Evolutionary conservation across 2,113 vertebrate species (phyloP), one percentile per base, ranked within the genome.

Genomic region (Nibea albiflora): DNA sequence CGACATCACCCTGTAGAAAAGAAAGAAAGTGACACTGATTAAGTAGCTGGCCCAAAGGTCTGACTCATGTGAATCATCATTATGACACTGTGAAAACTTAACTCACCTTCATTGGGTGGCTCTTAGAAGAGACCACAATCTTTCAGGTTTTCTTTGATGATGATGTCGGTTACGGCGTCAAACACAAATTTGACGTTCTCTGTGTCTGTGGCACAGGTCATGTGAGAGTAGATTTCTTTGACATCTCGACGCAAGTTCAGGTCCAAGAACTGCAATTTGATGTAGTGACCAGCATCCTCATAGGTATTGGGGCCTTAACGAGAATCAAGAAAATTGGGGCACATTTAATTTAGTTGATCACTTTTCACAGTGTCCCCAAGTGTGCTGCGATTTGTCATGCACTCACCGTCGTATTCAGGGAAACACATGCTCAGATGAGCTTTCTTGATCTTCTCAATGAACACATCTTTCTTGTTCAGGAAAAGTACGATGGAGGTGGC

Each of bases 111-210:
- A 17, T 52, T 60, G 39, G 53, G 54, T 53, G 73, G 53, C 76
- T 77, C 85, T 94, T 96, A 99, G 92, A 99, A 99, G 90, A 99
- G 97, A 81, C 98, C 98, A 0, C 98, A 99, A 66, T 99, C 97
- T 91, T 99, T 99, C 92, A 99, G 96, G 84, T 99, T 99, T 94
- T 99, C 98, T 91, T 99, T 99, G 95, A 99, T 99, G 94, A 99
- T 99, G 90, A 99, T 99, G 92, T 99, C 98, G 0, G 98, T 99
- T 89, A 99, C 98, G 0, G 98, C 98, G 0, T 99, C 98, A 15
- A 99, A 99, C 94, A 99, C 98, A 61, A 99, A 99, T 92, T 99
- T 99, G 93, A 99, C 98, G 66, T 99, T 99, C 91, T 99, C 96
- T 0, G 98, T 99, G 92, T 99, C 98, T 0, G 98, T 99, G 84